Percentiles rank a stretch among this genome's conserved stretches.
Conservation (phyloP, 2,888 invertebrate genomes). For the Tetanocera ferruginea region DNA sequence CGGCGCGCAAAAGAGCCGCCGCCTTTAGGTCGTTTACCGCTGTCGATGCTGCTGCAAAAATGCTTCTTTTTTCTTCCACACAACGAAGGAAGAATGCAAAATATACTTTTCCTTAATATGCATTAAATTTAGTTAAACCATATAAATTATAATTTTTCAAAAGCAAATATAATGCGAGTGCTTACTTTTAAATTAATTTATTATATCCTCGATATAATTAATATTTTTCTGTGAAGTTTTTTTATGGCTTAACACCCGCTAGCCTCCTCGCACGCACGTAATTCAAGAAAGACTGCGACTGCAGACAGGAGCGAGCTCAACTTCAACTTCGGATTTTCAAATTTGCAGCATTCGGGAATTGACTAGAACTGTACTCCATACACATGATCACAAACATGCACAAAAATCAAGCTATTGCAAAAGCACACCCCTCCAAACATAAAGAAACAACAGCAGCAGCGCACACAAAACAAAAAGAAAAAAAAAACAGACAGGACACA, state of each 20-base stretch:
- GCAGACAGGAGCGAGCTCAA: slow-evolving; percentile 17
- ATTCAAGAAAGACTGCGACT: slow-evolving; percentile 17
- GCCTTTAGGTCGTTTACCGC: slow-evolving; percentile 11
- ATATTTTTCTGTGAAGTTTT: neutral
- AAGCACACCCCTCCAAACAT: neutral
- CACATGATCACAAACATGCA: neutral
- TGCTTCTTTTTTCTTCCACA: no score
- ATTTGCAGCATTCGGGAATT: slow-evolving; percentile 15
- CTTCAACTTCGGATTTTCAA: slow-evolving; percentile 5
- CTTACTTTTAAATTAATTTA: slow-evolving; percentile 6
- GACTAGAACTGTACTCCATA: neutral
- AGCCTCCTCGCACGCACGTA: slow-evolving; percentile 8
- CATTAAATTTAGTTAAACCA: neutral
- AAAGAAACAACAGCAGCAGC: neutral
- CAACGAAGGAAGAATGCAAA: no score
- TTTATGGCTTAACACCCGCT: neutral
- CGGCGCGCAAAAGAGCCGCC: slow-evolving; percentile 6
- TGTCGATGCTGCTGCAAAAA: no score
- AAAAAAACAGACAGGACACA: neutral
- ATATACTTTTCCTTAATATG: no score
- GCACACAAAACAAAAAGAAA: neutral
- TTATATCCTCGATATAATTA: neutral
- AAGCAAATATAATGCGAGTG: neutral
- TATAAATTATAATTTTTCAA: neutral
- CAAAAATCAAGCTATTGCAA: neutral